A percentile compares a stretch with the other conserved stretches of the same genome.
Evolutionary conservation across 2,888 invertebrate species (phyloP).

Genomic region (Sesia bembeciformis): DNA sequence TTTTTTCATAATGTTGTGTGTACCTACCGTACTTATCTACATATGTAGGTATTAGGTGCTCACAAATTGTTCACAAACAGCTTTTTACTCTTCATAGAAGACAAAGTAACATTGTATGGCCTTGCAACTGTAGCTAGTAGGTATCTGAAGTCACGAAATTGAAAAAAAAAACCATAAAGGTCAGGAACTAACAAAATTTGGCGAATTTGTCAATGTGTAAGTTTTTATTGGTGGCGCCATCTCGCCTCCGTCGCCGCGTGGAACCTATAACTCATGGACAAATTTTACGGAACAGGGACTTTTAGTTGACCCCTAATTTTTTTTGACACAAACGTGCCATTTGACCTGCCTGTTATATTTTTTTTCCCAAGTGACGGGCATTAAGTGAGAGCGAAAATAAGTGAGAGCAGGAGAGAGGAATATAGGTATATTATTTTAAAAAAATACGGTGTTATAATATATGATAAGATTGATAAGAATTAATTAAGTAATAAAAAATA

Average conservation of each 20-base stretch:
- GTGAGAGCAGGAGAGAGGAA: neutral
- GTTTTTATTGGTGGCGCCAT: constrained; percentile 38
- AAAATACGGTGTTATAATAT: neutral
- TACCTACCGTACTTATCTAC: too few relatives aligned
- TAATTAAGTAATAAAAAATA: too few relatives aligned
- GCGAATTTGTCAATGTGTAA: neutral
- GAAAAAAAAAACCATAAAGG: neutral
- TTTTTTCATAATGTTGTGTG: too few relatives aligned
- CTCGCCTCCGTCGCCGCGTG: constrained; percentile 24
- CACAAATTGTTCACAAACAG: too few relatives aligned
- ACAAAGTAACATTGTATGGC: too few relatives aligned
- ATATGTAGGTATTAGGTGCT: too few relatives aligned
- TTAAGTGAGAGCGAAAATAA: neutral
- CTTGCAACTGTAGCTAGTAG: too few relatives aligned
- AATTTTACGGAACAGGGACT: neutral
- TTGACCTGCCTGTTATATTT: neutral
- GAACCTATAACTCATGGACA: constrained; percentile 38
- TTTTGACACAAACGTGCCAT: neutral
- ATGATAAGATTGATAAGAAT: too few relatives aligned
- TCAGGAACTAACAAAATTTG: neutral
- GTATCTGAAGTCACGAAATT: too few relatives aligned
- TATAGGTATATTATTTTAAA: neutral
- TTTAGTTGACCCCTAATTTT: neutral
- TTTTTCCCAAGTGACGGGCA: neutral
- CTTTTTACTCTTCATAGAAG: too few relatives aligned